Conservation (phyloP, 2,113 vertebrate species). For the Sinocyclocheilus grahami region DNA sequence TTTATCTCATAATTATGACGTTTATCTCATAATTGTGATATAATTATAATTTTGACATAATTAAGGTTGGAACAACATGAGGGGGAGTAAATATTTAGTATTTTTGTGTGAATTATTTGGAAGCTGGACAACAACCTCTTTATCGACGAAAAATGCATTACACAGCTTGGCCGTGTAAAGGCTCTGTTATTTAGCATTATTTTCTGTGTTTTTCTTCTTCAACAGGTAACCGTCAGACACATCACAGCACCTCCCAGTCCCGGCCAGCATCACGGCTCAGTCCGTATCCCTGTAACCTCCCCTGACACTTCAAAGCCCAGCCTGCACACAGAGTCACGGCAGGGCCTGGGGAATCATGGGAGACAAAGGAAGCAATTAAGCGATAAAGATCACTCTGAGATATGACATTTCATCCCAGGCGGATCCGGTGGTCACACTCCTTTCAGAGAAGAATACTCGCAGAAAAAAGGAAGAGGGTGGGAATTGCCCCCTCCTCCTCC, state of each 20-base stretch:
- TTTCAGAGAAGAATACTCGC: conserved; percentile 82
- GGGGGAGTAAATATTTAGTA: neutral
- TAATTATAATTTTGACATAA: too few species aligned
- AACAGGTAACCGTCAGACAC: conserved; percentile 9
- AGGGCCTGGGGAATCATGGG: conserved; percentile 88
- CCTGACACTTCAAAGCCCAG: conserved; percentile 88
- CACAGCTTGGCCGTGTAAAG: neutral
- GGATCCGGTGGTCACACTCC: conserved; percentile 88
- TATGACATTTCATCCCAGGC: conserved; percentile 97
- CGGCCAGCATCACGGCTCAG: conserved; percentile 46
- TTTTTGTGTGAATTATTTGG: neutral
- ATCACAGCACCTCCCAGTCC: conserved; percentile 38
- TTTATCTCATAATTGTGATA: too few species aligned
- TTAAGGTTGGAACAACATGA: neutral
- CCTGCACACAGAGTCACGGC: conserved; percentile 85
- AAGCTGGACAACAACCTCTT: neutral
- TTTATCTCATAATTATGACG: too few species aligned
- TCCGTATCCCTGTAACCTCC: conserved; percentile 74
- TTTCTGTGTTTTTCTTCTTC: neutral
- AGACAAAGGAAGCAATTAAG: conserved; percentile 97
- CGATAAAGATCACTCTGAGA: conserved; percentile 94
- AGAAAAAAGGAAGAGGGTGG: conserved; percentile 62
- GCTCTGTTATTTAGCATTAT: neutral
- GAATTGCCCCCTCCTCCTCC: conserved; percentile 51
- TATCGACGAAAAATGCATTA: neutral